Percentiles rank a stretch among this genome's conserved stretches.
phyloP scores from a whole-genome alignment of 1,140 invertebrate species.

The Ips typographus region DNA sequence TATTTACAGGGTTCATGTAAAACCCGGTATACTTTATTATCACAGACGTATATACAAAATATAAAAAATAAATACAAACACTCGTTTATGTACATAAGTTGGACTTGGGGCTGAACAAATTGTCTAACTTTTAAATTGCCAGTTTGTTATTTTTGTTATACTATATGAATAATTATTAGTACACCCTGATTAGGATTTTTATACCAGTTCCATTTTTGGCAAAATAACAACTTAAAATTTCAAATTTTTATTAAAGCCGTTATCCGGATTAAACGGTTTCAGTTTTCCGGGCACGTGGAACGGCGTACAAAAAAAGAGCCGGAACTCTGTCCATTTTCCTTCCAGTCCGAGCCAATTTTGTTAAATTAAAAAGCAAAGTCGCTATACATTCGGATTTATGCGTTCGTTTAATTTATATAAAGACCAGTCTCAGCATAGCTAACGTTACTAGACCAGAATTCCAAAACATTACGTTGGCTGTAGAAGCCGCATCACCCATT shows the following conservation, averaged over 20 bases:
- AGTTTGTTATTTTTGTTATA: neutral
- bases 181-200: neutral
- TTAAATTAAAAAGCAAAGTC: neutral
- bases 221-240: neutral
- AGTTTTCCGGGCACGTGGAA: neutral
- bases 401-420: constrained; percentile 37
- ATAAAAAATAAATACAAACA: constrained; percentile 30
- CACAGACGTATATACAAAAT: constrained; percentile 45
- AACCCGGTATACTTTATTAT: constrained; percentile 37
- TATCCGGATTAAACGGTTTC: neutral
- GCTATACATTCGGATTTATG: neutral
- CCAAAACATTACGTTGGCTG: constrained; percentile 4
- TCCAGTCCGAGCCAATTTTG: neutral
- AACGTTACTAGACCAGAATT: constrained; percentile 7
- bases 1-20: neutral
- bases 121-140: neutral
- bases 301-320: neutral
- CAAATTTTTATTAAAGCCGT: constrained; percentile 6
- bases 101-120: neutral
- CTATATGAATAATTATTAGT: neutral
- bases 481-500: constrained; percentile 38
- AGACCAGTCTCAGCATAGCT: constrained; percentile 26
- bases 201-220: neutral
- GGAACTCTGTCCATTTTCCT: neutral
- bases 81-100: constrained; percentile 21